phyloP scores from a whole-genome alignment of 2,888 invertebrate genomes.

The Stenolophus ochropezus region DNA sequence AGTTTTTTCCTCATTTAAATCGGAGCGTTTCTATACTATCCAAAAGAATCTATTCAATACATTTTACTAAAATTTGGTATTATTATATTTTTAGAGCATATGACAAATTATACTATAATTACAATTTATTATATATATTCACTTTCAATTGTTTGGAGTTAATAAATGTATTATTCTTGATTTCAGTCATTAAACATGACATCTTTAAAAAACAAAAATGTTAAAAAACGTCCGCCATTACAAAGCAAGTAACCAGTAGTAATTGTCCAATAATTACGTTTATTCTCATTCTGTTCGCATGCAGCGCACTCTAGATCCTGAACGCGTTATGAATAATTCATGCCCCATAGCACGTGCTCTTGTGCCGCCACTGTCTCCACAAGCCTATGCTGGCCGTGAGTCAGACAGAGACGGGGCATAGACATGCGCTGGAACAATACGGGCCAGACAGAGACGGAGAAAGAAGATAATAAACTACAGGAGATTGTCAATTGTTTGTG shows the following conservation, averaged over 20 bases:
- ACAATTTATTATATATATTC: too few species aligned
- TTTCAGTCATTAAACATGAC: background rate
- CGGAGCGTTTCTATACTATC: too few species aligned
- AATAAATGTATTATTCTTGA: too few species aligned
- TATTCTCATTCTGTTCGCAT: constrained; percentile 15
- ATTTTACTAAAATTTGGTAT: too few species aligned
- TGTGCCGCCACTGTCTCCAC: constrained; percentile 15
- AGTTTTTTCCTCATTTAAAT: too few species aligned
- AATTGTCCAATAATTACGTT: constrained; percentile 48
- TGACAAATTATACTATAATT: too few species aligned
- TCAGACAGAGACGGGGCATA: background rate
- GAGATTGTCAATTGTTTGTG: constrained; percentile 22
- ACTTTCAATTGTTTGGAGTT: too few species aligned
- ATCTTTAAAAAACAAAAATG: background rate
- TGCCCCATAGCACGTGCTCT: constrained; percentile 13
- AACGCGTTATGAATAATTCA: background rate
- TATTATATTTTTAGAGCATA: too few species aligned
- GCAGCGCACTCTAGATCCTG: background rate
- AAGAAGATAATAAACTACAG: constrained; percentile 1
- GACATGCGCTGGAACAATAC: background rate
- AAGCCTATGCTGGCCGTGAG: background rate
- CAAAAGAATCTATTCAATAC: too few species aligned
- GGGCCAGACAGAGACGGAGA: background rate
- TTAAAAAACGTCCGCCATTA: background rate
- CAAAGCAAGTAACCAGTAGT: constrained; percentile 31